Conservation (phyloP, 2,888 invertebrate species). For the Nysson spinosus region DNA sequence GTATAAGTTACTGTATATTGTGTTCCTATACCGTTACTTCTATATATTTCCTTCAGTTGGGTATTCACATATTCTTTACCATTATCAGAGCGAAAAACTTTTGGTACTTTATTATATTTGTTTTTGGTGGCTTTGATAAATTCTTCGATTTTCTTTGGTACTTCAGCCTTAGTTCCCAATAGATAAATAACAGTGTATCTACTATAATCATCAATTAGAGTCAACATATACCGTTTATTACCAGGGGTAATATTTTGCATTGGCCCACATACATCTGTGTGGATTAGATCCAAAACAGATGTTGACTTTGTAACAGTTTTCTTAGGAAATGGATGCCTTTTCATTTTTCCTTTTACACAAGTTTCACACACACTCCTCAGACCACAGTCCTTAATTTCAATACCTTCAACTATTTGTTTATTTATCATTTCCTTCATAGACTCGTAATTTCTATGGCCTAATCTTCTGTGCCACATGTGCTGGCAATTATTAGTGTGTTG, state of each 20-base stretch:
- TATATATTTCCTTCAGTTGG: slow-evolving; percentile 32
- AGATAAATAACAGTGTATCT: slow-evolving; percentile 45
- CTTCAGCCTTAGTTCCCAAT: slow-evolving; percentile 35
- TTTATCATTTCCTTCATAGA: background rate
- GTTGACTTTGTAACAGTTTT: background rate
- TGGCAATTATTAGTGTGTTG: background rate
- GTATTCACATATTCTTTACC: slow-evolving; percentile 40
- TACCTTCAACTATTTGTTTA: background rate
- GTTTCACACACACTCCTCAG: background rate
- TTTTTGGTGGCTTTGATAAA: slow-evolving; percentile 26
- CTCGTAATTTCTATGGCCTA: background rate
- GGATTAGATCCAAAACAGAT: slow-evolving; percentile 53
- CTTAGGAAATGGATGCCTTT: slow-evolving; percentile 8
- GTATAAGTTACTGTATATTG: slow-evolving; percentile 50
- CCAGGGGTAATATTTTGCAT: slow-evolving; percentile 56
- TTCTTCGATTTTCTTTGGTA: slow-evolving; percentile 7
- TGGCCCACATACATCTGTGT: slow-evolving; percentile 65
- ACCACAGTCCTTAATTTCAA: background rate
- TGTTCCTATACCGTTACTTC: slow-evolving; percentile 54
- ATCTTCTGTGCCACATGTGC: background rate
- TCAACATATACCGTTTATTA: slow-evolving; percentile 58
- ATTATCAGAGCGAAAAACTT: slow-evolving; percentile 30
- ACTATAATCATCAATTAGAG: slow-evolving; percentile 66
- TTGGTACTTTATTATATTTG: slow-evolving; percentile 26
- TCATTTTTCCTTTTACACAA: background rate